phyloP scores from a whole-genome alignment of 1,140 invertebrate genomes.

The Hirudo medicinalis region DNA sequence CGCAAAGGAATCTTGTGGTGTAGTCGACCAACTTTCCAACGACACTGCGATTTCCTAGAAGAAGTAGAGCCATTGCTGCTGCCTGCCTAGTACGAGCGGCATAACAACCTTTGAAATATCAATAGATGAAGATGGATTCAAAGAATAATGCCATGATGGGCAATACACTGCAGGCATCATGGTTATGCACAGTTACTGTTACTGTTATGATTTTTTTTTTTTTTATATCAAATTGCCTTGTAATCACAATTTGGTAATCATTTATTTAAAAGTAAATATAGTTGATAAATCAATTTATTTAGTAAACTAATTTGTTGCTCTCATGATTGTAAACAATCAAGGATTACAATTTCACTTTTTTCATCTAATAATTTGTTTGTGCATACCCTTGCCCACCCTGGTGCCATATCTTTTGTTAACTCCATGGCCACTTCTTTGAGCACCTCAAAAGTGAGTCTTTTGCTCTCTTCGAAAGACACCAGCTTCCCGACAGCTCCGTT shows the following conservation, averaged over 20 bases:
- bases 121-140: neutral
- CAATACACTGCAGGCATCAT: no score
- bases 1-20: constrained; percentile 5
- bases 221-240: no score
- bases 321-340: no score
- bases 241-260: no score
- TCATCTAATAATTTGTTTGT: no score
- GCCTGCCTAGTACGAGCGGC: neutral
- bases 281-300: no score
- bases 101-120: neutral
- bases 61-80: neutral
- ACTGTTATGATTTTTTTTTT: no score
- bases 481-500: neutral
- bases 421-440: constrained; percentile 2
- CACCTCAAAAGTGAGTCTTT: neutral
- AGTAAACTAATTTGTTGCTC: no score
- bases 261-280: no score
- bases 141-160: no score
- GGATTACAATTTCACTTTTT: no score
- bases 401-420: neutral
- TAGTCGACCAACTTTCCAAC: constrained; percentile 1
- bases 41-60: neutral
- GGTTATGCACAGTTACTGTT: no score
- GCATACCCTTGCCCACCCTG: neutral
- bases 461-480: neutral